Percentiles rank a stretch among this genome's conserved stretches.
phyloP scores from a whole-genome alignment of 2,888 invertebrate species.

The Exephanes ischioxanthus region DNA sequence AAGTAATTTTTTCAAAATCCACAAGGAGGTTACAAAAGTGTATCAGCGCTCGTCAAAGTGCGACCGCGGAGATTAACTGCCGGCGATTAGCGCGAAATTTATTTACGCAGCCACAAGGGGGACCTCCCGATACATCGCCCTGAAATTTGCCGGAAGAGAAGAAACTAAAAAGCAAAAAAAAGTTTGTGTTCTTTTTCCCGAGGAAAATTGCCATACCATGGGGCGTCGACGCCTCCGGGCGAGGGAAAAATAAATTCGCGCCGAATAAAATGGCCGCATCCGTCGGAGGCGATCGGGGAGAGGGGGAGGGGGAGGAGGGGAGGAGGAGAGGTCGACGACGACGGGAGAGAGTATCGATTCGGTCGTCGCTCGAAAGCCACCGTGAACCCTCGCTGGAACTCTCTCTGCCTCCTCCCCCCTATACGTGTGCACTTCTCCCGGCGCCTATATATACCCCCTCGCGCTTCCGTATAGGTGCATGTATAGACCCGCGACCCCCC shows the following conservation, averaged over 20 bases:
- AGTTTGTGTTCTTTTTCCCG: background rate
- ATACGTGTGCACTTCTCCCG: constrained; percentile 2
- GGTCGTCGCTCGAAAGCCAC: constrained; percentile 66
- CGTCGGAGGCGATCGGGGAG: constrained; percentile 43
- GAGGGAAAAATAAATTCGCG: constrained; percentile 74
- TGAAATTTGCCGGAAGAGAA: background rate
- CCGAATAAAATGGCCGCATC: constrained; percentile 81
- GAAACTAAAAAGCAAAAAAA: background rate
- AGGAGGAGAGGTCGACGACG: constrained; percentile 50
- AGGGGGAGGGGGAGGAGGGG: constrained; percentile 45
- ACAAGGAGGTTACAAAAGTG: background rate
- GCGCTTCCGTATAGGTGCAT: constrained; percentile 26
- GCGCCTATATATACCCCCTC: constrained; percentile 2
- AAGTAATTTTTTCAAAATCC: background rate
- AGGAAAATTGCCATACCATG: constrained; percentile 17
- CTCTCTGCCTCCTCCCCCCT: constrained; percentile 18
- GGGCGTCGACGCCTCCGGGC: constrained; percentile 52
- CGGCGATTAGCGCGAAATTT: constrained; percentile 19
- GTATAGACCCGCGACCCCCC: constrained; percentile 4
- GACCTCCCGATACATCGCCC: background rate
- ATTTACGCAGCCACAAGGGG: background rate
- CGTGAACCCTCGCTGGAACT: constrained; percentile 48
- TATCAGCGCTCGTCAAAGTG: background rate
- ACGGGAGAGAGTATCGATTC: constrained; percentile 80
- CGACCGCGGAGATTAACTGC: constrained; percentile 2